These are phyloP conservation scores for Sphaeramia orbicularis DNA, from an alignment of 2,797 vertebrate species.

Conservation along the genomic window DNA sequence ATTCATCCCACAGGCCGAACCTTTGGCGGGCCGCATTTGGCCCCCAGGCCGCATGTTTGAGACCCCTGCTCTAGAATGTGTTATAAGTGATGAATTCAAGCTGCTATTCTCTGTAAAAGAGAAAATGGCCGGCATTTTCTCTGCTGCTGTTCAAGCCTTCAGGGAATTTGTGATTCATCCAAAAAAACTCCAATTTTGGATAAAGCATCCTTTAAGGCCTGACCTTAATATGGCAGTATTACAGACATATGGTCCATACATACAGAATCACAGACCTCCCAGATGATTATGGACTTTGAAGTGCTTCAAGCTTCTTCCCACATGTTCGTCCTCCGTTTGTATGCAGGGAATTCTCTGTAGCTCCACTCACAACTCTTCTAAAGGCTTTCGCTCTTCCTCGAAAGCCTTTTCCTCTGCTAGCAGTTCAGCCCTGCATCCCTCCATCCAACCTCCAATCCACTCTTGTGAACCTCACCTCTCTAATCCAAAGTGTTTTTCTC, in stretches of 20 bases:
- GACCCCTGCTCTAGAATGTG: no score
- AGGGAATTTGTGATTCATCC: conserved; percentile 5
- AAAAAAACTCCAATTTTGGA: conserved; percentile 2
- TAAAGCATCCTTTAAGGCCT: conserved; percentile 11
- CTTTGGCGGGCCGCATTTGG: no score
- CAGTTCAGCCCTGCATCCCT: conserved; percentile 13
- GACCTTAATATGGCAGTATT: conserved; percentile 18
- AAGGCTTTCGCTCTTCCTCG: conserved; percentile 32
- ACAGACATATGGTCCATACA: conserved; percentile 17
- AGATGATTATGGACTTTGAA: conserved; percentile 57
- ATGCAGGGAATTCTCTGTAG: conserved; percentile 40
- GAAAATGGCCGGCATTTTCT: no score
- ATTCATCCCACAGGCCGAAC: no score
- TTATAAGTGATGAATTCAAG: neutral
- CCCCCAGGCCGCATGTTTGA: no score
- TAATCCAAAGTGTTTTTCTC: conserved; percentile 24
- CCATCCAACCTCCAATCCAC: conserved; percentile 12
- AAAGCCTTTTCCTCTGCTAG: conserved; percentile 35
- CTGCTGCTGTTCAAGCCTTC: neutral
- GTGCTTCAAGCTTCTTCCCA: conserved; percentile 47
- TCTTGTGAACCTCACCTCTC: conserved; percentile 6
- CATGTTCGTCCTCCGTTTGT: conserved; percentile 42
- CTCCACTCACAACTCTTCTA: conserved; percentile 42
- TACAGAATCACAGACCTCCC: conserved; percentile 31
- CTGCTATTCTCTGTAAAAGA: neutral